Evolutionary conservation across 2,888 invertebrate genomes (phyloP).

Genomic region (Agonopterix alstromeriana): DNA sequence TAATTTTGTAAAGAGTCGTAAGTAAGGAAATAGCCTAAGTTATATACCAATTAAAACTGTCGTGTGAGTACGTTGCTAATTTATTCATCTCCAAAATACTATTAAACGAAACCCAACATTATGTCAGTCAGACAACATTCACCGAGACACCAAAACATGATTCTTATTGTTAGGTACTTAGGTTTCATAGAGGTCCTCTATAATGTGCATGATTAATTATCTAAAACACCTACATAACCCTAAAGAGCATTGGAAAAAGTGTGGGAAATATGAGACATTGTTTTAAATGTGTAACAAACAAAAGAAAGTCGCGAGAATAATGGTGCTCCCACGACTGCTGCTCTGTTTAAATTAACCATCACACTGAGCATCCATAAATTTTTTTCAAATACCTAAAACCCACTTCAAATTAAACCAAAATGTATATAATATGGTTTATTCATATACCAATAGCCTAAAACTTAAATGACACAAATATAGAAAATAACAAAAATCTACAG

Average conservation of each 20-base stretch:
- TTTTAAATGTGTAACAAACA: conserved; percentile 17
- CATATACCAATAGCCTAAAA: conserved; percentile 29
- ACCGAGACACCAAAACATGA: neutral
- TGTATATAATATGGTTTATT: conserved; percentile 16
- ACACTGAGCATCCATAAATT: conserved; percentile 1
- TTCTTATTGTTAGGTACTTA: too few species aligned
- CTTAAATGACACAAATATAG: conserved; percentile 23
- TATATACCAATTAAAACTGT: conserved; percentile 71
- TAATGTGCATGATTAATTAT: neutral
- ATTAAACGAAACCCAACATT: neutral
- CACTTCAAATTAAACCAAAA: conserved; percentile 3
- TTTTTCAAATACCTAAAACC: conserved; percentile 1
- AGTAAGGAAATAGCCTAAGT: conserved; percentile 67
- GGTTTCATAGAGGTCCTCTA: neutral
- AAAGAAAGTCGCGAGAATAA: conserved; percentile 16
- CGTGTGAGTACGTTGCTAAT: conserved; percentile 52
- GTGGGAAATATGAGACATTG: conserved; percentile 22
- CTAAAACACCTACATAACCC: conserved; percentile 7
- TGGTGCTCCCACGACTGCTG: conserved; percentile 25
- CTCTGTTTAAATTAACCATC: conserved; percentile 12
- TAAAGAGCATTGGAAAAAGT: conserved; percentile 16
- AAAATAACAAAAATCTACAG: neutral
- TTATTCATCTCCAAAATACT: conserved; percentile 18
- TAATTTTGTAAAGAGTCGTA: conserved; percentile 77
- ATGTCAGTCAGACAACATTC: neutral